These are phyloP conservation scores for Tupiocoris notatus DNA, from an alignment of 2,888 invertebrate species.

Conservation along the genomic window DNA sequence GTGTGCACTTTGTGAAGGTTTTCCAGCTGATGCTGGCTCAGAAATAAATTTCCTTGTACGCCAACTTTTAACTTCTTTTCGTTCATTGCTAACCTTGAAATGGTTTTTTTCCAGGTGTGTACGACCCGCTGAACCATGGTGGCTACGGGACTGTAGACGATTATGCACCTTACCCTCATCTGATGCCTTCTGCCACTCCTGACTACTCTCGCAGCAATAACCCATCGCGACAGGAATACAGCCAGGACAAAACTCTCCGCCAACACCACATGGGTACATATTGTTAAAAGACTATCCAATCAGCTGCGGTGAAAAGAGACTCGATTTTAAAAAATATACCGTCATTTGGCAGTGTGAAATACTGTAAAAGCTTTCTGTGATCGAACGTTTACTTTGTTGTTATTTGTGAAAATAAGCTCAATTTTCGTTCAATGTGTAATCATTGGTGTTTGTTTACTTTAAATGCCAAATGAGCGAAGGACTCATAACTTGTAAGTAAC, in stretches of 20 bases:
- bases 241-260: conserved; percentile 57
- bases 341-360: not conserved
- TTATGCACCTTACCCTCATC: conserved; percentile 81
- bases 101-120: conserved; percentile 57
- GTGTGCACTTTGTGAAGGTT: too few species aligned
- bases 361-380: conserved; percentile 1
- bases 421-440: conserved; percentile 8
- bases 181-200: conserved; percentile 65
- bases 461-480: conserved; percentile 29
- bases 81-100: not conserved
- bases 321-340: not conserved
- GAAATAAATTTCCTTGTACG: not conserved
- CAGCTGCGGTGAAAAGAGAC: too few species aligned
- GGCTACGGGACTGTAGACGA: conserved; percentile 80
- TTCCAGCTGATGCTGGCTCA: too few species aligned
- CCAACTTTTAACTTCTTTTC: not conserved
- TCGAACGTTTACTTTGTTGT: conserved; percentile 6
- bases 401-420: not conserved
- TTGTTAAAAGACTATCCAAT: conserved; percentile 38
- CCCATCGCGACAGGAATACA: conserved; percentile 79
- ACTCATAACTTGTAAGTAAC: conserved; percentile 24
- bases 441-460: conserved; percentile 5
- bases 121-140: conserved; percentile 76
- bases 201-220: conserved; percentile 75
- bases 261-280: conserved; percentile 78